Base-by-base conservation (phyloP, 1,140 invertebrate genomes). In the Sitobion miscanthi region DNA sequence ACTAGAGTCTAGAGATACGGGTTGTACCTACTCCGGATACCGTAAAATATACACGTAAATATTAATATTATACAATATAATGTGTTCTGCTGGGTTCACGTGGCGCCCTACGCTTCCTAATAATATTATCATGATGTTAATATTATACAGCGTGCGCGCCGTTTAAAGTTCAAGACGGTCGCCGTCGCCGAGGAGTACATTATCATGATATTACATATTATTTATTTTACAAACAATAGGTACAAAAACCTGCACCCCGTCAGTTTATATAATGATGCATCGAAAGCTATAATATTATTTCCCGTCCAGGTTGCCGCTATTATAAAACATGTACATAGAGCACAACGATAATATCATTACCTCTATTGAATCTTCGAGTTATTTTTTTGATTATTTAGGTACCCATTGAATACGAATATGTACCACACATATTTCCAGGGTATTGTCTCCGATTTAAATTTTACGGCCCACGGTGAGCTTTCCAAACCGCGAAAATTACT, bases 11-110 rank as follows among this genome's bases (percentile, higher is more conserved):
- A 54, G 52, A n/a, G 30, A 77, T 77, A 77, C 30, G 62, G 62
- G 62, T 30, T 77, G n/a, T 54, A 54, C 52, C 52, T 54, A 69
- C 62, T 77, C 62, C 30, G 30, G 62, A n/a, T 77, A 77, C 30
- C n/a, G 30, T 77, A 77, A 77, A 77, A 77, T 77, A 77, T 77
- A 77, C 30, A 77, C 62, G 30, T 77, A 77, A 77, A 77, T 77
- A 77, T 77, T 77, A 77, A n/a, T 77, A 69, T 69, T n/a, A n/a
- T n/a, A 69, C 30, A 69, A 69, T 69, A 77, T 77, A 17, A n/a
- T 77, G 62, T 35, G 62, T 77, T 77, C 14, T 77, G 14, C 4
- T 17, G 0, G 14, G 62, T 69, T 69, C 62, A n/a, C 3, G 62
- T 69, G 62, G 62, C 62, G 14, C 62, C 62, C 62, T n/a, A n/a